Evolutionary conservation across 2,888 invertebrate species (phyloP).

Genomic region (Tiliacea aurago): DNA sequence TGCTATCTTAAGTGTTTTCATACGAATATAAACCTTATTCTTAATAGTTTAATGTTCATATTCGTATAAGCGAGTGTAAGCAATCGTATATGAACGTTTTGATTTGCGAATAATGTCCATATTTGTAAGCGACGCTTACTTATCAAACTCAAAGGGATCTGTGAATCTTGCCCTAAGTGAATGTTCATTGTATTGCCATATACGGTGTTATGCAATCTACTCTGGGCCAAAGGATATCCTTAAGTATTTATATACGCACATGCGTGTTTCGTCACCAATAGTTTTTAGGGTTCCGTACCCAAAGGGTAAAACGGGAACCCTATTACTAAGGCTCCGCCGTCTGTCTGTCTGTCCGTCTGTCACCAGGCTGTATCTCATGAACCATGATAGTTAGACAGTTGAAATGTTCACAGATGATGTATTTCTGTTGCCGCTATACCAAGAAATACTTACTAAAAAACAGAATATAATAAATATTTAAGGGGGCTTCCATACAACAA

Average conservation of each 20-base stretch:
- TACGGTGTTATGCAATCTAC: slow-evolving; percentile 18
- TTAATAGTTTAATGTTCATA: rapidly evolving
- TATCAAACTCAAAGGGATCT: background rate
- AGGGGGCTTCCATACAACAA: no score
- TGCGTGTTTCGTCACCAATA: background rate
- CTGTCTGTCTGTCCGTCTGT: no score
- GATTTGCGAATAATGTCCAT: background rate
- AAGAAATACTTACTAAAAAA: no score
- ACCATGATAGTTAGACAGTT: no score
- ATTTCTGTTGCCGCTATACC: no score
- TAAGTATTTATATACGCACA: slow-evolving; percentile 1
- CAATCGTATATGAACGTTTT: background rate
- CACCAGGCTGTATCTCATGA: no score
- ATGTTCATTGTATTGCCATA: slow-evolving; percentile 19
- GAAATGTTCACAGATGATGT: no score
- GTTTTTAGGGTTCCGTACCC: no score
- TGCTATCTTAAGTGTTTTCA: background rate
- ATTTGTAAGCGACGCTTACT: background rate
- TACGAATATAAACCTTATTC: background rate
- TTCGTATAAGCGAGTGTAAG: background rate
- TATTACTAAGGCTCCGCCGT: no score
- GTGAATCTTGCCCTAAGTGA: background rate
- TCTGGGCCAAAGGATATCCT: slow-evolving; percentile 21
- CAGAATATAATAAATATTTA: no score
- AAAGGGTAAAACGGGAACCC: no score